Conservation (phyloP, 2,888 invertebrate species). For the Prostheceraeus crozeri region DNA sequence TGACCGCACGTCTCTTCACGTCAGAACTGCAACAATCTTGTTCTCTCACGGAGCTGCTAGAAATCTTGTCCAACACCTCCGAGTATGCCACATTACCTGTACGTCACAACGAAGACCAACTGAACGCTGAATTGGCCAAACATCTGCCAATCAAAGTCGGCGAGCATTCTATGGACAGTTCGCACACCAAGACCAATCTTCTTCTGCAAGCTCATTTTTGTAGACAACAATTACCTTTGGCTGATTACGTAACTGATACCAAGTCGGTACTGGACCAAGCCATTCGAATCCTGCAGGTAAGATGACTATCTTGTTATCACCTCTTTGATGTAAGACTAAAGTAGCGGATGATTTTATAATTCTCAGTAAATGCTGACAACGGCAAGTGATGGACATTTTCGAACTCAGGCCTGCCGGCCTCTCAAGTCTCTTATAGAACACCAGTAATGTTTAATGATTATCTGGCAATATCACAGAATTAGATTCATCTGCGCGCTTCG, state of each 20-base stretch:
- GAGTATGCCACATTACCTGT: slow-evolving; percentile 89
- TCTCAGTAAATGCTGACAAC: too few relatives aligned
- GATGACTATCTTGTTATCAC: neutral
- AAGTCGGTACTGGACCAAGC: slow-evolving; percentile 94
- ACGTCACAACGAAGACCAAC: slow-evolving; percentile 87
- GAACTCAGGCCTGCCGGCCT: too few relatives aligned
- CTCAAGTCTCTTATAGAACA: too few relatives aligned
- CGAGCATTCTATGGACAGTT: slow-evolving; percentile 71
- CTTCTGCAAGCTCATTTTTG: slow-evolving; percentile 87
- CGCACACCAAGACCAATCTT: slow-evolving; percentile 85
- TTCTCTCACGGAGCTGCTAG: slow-evolving; percentile 67
- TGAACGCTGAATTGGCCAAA: slow-evolving; percentile 78
- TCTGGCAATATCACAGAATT: too few relatives aligned
- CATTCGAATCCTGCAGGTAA: slow-evolving; percentile 80
- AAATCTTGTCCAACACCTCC: slow-evolving; percentile 72
- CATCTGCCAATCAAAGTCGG: slow-evolving; percentile 68
- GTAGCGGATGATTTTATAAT: too few relatives aligned
- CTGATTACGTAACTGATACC: slow-evolving; percentile 89
- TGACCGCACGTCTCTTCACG: slow-evolving; percentile 76
- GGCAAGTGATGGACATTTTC: too few relatives aligned
- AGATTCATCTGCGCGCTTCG: too few relatives aligned
- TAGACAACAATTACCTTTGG: slow-evolving; percentile 71
- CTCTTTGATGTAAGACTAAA: too few relatives aligned
- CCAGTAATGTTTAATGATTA: too few relatives aligned
- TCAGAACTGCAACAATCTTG: slow-evolving; percentile 64